Evolutionary conservation across 2,113 vertebrate genomes (phyloP), one percentile per base, ranked within the genome.

Genomic region (Saimiri boliviensis): DNA sequence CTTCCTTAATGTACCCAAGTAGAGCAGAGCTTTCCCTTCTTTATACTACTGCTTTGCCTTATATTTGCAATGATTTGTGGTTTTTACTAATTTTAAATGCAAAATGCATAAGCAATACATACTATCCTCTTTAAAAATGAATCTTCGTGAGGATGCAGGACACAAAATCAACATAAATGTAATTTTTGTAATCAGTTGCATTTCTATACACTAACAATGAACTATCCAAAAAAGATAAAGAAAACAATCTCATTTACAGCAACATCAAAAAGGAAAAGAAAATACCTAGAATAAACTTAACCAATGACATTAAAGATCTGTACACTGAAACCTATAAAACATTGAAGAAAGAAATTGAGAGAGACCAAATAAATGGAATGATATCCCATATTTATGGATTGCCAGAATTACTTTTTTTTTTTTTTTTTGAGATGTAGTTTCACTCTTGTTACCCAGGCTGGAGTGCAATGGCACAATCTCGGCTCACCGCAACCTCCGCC

Each of bases 31-130:
- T 42, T 80, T 77, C 47, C 3, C 21, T 89, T 77, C 14, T 47
- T 74, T 80, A 77, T 17, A 37, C 3, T 32, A 20, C 23, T 12
- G 16, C 32, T 97, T 66, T 77, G 58, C 40, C 25, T 68, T 42
- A 52, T 12, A 89, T 10, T 30, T 71, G 37, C 49, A 68, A 79
- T 76, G 47, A 79, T 30, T 82, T 37, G 37, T 63, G 21, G 0
- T 12, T 86, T 92, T 89, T 60, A 80, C 83, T 91, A 25, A 27
- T 83, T 95, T 91, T 54, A 83, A 86, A 77, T 81, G 52, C 21
- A 97, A 86, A 82, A 54, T 80, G 0, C 25, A 20, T 77, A 80
- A 89, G 35, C 37, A 93, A 79, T 70, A 54, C 35, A 85, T 20
- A 82, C n/a, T 37, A 63, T 27, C 52, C 49, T 49, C 84, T 80